phyloP scores from a whole-genome alignment of 2,888 invertebrate genomes.

The Heteromyza rotundicornis region DNA sequence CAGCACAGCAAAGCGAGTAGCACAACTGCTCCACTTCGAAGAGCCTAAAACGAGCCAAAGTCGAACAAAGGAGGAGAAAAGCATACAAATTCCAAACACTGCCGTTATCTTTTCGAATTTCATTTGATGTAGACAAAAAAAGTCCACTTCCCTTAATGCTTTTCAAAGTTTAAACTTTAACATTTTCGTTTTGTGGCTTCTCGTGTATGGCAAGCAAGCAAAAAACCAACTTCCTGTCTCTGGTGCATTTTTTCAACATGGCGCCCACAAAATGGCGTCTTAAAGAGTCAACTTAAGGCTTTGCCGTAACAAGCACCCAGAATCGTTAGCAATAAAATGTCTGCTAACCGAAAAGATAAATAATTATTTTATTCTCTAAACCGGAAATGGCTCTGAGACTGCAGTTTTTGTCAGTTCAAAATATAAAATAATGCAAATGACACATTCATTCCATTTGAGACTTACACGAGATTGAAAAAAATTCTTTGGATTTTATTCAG shows the following conservation, averaged over 20 bases:
- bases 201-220: not conserved
- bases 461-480: slow-evolving; percentile 51
- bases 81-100: too few relatives aligned
- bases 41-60: too few relatives aligned
- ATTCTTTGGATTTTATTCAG: slow-evolving; percentile 40
- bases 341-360: not conserved
- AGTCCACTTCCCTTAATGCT: not conserved
- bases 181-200: not conserved
- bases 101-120: not conserved
- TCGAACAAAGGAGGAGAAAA: too few relatives aligned
- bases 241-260: slow-evolving; percentile 18
- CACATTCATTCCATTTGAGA: too few relatives aligned
- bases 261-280: slow-evolving; percentile 49
- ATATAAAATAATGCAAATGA: not conserved
- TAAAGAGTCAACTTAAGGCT: slow-evolving; percentile 60
- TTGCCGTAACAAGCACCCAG: slow-evolving; percentile 53
- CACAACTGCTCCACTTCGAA: too few relatives aligned
- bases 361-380: slow-evolving; percentile 8
- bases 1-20: slow-evolving; percentile 29
- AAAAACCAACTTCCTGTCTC: too few relatives aligned
- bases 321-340: slow-evolving; percentile 13
- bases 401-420: too few relatives aligned
- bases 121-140: not conserved
- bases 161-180: not conserved
- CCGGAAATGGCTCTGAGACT: not conserved